phyloP scores from a whole-genome alignment of 2,888 invertebrate genomes.

The Argyresthia albistria region DNA sequence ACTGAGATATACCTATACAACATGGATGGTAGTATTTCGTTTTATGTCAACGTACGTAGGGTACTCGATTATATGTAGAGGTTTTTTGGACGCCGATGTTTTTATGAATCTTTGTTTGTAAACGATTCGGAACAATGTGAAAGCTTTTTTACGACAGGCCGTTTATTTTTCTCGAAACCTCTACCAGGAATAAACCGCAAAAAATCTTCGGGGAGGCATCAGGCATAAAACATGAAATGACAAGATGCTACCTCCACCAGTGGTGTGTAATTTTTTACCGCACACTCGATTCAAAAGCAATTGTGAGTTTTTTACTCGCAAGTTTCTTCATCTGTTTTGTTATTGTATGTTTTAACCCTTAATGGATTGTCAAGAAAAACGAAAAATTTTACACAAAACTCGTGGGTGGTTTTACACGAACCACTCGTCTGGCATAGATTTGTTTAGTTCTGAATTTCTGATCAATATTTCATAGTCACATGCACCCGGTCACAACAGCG shows the following conservation, averaged over 20 bases:
- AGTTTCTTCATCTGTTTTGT: neutral
- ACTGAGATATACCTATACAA: constrained; percentile 51
- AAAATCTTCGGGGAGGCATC: constrained; percentile 20
- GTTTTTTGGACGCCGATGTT: constrained; percentile 41
- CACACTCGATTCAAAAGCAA: constrained; percentile 12
- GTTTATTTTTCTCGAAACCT: constrained; percentile 22
- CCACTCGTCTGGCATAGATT: constrained; percentile 23
- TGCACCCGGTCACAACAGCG: constrained; percentile 37
- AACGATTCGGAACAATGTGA: constrained; percentile 50
- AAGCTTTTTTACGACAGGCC: constrained; percentile 22
- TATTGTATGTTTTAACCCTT: neutral
- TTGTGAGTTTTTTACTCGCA: constrained; percentile 17
- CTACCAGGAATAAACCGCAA: constrained; percentile 15
- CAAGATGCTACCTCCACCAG: constrained; percentile 16
- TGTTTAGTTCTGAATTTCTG: constrained; percentile 44
- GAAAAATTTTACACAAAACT: neutral
- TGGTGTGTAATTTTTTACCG: constrained; percentile 15
- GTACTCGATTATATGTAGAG: constrained; percentile 1
- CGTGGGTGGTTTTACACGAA: constrained; percentile 5
- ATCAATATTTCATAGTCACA: constrained; percentile 53
- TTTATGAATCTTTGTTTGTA: constrained; percentile 59
- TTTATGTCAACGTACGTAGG: constrained; percentile 28
- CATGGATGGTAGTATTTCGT: constrained; percentile 36
- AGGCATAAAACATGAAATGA: constrained; percentile 25
- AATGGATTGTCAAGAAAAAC: neutral